Evolutionary conservation across 2,113 vertebrate species (phyloP).

Genomic region (Chitala chitala): DNA sequence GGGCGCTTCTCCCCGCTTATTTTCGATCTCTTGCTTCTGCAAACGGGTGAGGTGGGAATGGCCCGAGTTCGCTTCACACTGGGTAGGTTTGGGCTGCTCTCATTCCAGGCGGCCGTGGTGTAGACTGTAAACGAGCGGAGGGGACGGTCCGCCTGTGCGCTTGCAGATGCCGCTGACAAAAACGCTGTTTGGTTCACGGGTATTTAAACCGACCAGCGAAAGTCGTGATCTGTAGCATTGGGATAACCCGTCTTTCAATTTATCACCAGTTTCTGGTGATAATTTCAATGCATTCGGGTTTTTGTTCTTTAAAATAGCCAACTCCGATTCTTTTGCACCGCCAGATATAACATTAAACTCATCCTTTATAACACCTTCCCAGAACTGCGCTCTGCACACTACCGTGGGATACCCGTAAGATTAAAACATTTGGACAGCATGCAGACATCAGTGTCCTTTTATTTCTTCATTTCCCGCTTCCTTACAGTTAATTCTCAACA

Average conservation of each 20-base stretch:
- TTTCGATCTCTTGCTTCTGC: conserved; percentile 15
- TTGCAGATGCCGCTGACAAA: conserved; percentile 29
- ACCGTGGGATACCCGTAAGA: background rate
- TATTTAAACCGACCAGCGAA: conserved; percentile 16
- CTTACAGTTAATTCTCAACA: no score
- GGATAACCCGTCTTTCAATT: background rate
- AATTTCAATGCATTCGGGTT: background rate
- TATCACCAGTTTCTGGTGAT: background rate
- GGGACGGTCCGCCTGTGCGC: conserved; percentile 21
- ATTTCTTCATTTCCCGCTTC: background rate
- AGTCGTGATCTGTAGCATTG: conserved; percentile 17
- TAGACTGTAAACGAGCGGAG: conserved; percentile 36
- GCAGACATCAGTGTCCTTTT: background rate
- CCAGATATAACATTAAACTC: background rate
- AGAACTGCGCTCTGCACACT: background rate
- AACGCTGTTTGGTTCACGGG: conserved; percentile 35
- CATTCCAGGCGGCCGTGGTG: conserved; percentile 30
- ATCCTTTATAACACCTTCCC: background rate
- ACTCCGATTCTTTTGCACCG: background rate
- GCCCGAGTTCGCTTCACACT: conserved; percentile 41
- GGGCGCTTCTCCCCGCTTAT: conserved; percentile 36
- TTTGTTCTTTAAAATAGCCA: background rate
- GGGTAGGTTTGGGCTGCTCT: conserved; percentile 41
- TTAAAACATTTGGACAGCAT: background rate
- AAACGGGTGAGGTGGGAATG: conserved; percentile 20